Conservation (phyloP, 2,888 invertebrate species). For the Morpho deidamia region DNA sequence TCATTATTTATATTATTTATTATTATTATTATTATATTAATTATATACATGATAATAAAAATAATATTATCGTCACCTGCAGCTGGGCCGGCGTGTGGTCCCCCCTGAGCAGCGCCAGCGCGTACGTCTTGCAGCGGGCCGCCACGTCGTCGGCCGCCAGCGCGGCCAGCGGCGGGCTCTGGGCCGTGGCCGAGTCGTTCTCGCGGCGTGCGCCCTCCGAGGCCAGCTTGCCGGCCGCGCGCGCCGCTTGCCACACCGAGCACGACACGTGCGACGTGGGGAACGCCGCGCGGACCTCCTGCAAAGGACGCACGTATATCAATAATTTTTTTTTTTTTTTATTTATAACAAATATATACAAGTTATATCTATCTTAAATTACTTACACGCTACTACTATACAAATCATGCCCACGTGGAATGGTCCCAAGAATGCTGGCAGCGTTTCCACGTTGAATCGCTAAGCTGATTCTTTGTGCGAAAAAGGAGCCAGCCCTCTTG, state of each 20-base stretch:
- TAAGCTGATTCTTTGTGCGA: too few relatives aligned
- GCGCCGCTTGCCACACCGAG: constrained; percentile 66
- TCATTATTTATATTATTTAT: too few relatives aligned
- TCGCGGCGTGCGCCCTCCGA: constrained; percentile 32
- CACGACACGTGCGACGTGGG: constrained; percentile 65
- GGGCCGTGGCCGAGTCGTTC: constrained; percentile 18
- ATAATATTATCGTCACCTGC: constrained; percentile 35
- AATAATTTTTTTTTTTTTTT: too few relatives aligned
- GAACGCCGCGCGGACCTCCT: constrained; percentile 59
- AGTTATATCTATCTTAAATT: too few relatives aligned
- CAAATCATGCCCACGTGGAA: too few relatives aligned
- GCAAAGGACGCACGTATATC: constrained; percentile 5
- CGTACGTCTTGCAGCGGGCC: constrained; percentile 57
- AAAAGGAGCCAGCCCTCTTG: too few relatives aligned
- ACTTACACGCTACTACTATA: too few relatives aligned
- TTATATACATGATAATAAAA: too few relatives aligned
- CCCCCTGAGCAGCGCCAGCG: constrained; percentile 54
- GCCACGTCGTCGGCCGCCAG: constrained; percentile 42
- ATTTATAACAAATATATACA: too few relatives aligned
- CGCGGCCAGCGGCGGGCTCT: constrained; percentile 6
- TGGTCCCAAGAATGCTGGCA: too few relatives aligned
- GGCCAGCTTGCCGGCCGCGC: constrained; percentile 41
- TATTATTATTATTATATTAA: too few relatives aligned
- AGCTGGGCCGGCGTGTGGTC: constrained; percentile 58
- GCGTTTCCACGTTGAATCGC: too few relatives aligned